phyloP scores from a whole-genome alignment of 2,888 invertebrate genomes.

The Lasioglossum oenotherae region DNA sequence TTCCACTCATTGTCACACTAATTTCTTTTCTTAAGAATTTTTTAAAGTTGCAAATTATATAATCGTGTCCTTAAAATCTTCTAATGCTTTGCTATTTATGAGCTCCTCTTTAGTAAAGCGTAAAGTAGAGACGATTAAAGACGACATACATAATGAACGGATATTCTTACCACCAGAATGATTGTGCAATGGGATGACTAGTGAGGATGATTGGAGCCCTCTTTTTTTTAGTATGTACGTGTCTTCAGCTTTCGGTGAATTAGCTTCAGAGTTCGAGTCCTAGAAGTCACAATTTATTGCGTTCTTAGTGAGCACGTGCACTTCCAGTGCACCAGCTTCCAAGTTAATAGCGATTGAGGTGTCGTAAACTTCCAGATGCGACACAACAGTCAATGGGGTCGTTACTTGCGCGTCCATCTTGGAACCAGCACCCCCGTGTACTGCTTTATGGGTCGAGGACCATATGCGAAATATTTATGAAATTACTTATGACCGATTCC shows the following conservation, averaged over 20 bases:
- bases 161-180: no score
- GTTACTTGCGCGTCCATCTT: background rate
- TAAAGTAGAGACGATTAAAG: no score
- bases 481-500: background rate
- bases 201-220: background rate
- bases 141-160: no score
- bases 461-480: background rate
- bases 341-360: constrained; percentile 7
- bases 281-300: background rate
- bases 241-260: background rate
- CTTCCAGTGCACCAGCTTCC: background rate
- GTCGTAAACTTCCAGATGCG: constrained; percentile 1
- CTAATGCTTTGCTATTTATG: no score
- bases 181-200: no score
- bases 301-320: background rate
- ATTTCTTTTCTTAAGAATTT: background rate
- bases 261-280: background rate
- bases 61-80: background rate
- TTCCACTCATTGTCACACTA: background rate
- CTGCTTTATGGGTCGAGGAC: background rate
- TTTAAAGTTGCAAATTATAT: background rate
- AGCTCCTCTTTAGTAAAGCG: no score
- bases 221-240: background rate
- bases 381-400: constrained; percentile 6
- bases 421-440: background rate